phyloP scores from a whole-genome alignment of 2,113 vertebrate species.

The Psilopsiagon aurifrons region DNA sequence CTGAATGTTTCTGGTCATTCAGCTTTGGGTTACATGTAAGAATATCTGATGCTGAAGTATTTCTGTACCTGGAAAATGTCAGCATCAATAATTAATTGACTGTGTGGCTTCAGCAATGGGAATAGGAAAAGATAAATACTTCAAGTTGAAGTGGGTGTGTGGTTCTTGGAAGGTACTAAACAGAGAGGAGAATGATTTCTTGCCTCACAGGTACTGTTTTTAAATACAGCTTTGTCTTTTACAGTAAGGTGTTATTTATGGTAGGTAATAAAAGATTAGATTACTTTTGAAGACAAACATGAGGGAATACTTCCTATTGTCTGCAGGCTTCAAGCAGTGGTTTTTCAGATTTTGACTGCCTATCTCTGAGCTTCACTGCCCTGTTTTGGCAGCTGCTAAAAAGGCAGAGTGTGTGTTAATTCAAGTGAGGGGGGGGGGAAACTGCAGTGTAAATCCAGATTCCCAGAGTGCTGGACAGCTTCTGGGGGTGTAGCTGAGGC shows the following conservation, averaged over 20 bases:
- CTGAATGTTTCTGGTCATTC: background rate
- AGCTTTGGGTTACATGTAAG: constrained; percentile 9
- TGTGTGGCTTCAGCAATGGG: background rate
- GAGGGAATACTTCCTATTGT: background rate
- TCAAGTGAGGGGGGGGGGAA: background rate
- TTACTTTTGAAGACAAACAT: background rate
- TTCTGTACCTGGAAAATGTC: constrained; percentile 28
- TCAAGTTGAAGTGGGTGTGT: background rate
- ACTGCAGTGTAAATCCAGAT: background rate
- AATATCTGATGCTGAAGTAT: constrained; percentile 29
- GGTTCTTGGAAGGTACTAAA: background rate
- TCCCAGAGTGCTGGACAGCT: background rate
- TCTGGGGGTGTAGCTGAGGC: background rate
- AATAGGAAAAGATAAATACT: constrained; percentile 2
- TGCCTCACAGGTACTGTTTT: background rate
- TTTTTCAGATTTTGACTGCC: background rate
- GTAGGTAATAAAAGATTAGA: background rate
- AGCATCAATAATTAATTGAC: constrained; percentile 52
- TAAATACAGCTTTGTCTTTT: background rate
- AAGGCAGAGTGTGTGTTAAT: background rate
- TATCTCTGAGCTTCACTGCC: background rate
- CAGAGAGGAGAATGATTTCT: background rate
- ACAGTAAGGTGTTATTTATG: background rate
- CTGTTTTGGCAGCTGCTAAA: background rate
- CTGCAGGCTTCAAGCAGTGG: background rate